These are phyloP conservation scores for Acanthococcus lagerstroemiae DNA, from an alignment of 2,888 invertebrate genomes.

Conservation along the genomic window DNA sequence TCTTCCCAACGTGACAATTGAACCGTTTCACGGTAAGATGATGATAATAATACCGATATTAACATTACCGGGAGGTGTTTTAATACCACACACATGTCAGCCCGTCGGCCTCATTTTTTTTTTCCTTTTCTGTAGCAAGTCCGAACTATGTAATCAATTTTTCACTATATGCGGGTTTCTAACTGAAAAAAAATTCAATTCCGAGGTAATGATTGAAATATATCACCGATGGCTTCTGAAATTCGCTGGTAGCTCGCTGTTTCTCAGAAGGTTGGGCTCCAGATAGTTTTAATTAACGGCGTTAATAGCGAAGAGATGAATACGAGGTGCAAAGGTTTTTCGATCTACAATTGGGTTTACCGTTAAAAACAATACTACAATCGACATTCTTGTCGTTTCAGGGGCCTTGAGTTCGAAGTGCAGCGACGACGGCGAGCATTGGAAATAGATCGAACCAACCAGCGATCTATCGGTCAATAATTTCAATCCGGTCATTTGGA, in stretches of 20 bases:
- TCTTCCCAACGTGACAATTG: conserved; percentile 20
- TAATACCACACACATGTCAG: conserved; percentile 28
- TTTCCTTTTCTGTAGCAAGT: not conserved
- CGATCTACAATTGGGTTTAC: too few relatives aligned
- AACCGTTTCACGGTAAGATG: conserved; percentile 30
- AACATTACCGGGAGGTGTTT: conserved; percentile 29
- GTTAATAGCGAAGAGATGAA: too few relatives aligned
- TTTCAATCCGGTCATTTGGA: too few relatives aligned
- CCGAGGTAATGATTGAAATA: not conserved
- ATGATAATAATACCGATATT: conserved; percentile 28
- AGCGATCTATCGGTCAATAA: too few relatives aligned
- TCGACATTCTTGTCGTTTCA: too few relatives aligned
- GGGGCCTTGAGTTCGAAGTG: too few relatives aligned
- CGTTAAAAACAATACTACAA: too few relatives aligned
- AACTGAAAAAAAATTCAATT: not conserved
- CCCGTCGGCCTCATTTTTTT: conserved; percentile 25
- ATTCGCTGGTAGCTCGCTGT: not conserved
- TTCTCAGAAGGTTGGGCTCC: too few relatives aligned
- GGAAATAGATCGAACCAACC: too few relatives aligned
- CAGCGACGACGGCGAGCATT: too few relatives aligned
- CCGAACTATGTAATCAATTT: conserved; percentile 24
- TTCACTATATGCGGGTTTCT: not conserved
- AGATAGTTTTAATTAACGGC: too few relatives aligned
- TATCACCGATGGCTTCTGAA: not conserved
- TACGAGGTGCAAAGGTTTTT: too few relatives aligned